Evolutionary conservation across 2,113 vertebrate species (phyloP).

Genomic region (Xenotilapia flavipinnis): DNA sequence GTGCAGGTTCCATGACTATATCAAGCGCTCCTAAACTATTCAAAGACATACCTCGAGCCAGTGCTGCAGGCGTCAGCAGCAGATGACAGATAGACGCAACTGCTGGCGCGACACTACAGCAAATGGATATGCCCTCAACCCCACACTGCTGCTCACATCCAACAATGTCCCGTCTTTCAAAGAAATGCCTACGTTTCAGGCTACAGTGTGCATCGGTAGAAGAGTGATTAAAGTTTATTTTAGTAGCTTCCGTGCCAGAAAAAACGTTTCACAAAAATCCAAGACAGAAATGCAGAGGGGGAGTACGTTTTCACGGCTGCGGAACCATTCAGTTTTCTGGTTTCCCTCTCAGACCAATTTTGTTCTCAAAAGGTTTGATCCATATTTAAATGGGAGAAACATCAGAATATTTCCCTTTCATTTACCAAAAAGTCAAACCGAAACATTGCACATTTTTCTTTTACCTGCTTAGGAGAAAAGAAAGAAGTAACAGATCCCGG

Average conservation of each 20-base stretch:
- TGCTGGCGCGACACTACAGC: not conserved
- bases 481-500: constrained; percentile 75
- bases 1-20: constrained; percentile 18
- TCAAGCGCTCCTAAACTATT: constrained; percentile 31
- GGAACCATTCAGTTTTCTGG: not conserved
- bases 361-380: not conserved
- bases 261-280: constrained; percentile 1
- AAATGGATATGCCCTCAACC: not conserved
- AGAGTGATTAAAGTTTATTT: not conserved
- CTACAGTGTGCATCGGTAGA: not conserved
- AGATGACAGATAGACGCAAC: constrained; percentile 15
- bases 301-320: not conserved
- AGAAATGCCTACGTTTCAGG: not conserved
- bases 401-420: not conserved
- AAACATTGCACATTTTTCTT: not conserved
- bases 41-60: not conserved
- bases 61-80: constrained; percentile 30
- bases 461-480: constrained; percentile 76
- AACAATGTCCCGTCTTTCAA: not conserved
- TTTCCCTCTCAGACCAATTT: not conserved
- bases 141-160: not conserved
- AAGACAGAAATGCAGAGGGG: not conserved
- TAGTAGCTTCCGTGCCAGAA: not conserved
- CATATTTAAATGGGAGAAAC: not conserved
- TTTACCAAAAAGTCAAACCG: not conserved